These are phyloP conservation scores for Actinernus sp. DNA, from an alignment of 92 coral and sea anemone species.

Conservation along the genomic window DNA sequence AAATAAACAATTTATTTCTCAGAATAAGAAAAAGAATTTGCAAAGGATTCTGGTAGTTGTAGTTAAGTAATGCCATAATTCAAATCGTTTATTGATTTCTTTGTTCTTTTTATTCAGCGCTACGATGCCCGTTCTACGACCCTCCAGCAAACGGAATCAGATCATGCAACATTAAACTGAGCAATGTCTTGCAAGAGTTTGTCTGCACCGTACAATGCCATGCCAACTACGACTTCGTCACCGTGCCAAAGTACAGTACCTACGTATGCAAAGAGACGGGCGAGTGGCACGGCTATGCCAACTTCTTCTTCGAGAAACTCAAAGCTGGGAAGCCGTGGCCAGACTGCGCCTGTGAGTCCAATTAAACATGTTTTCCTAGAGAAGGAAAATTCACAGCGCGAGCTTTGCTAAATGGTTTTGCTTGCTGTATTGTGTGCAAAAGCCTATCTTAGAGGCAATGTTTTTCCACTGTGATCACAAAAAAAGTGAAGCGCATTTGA, in stretches of 20 bases:
- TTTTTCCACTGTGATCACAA: no score
- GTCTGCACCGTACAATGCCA: constrained; percentile 71
- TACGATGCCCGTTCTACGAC: constrained; percentile 61
- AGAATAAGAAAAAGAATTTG: no score
- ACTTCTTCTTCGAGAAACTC: constrained; percentile 15
- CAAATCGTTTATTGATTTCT: no score
- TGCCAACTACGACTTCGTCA: constrained; percentile 54
- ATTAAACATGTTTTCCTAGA: no score
- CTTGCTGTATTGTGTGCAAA: no score
- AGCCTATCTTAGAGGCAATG: no score
- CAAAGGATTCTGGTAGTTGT: no score
- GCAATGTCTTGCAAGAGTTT: constrained; percentile 43
- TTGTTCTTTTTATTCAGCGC: constrained; percentile 41
- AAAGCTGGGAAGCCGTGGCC: constrained; percentile 65
- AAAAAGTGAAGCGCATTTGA: no score
- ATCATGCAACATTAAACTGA: constrained; percentile 61
- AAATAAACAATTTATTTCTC: no score
- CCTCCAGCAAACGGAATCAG: constrained; percentile 75
- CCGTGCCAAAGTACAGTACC: constrained; percentile 28
- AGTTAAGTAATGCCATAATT: no score
- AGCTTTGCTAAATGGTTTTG: no score
- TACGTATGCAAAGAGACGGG: constrained; percentile 67
- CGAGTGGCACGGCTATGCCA: constrained; percentile 64
- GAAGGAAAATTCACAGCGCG: no score
- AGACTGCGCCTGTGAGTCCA: constrained; percentile 70